A percentile compares a stretch with the other conserved stretches of the same genome.
Conservation (phyloP, 2,888 invertebrate genomes). For the Eucera pruinosa region DNA sequence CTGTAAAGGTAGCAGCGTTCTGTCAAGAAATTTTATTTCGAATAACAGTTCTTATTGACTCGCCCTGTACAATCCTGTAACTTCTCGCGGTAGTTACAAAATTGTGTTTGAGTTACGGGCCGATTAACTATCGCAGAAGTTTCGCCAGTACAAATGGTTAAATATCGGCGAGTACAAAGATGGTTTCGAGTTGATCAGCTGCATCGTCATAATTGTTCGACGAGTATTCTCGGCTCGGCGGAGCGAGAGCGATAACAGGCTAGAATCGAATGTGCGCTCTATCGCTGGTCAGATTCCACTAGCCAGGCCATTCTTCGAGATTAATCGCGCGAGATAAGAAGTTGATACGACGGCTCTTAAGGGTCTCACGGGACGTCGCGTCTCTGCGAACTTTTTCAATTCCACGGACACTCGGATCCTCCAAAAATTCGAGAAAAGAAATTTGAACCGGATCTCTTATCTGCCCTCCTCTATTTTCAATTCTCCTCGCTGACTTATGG, state of each 20-base stretch:
- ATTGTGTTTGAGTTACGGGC: no score
- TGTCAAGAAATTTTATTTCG: no score
- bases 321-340: slow-evolving; percentile 65
- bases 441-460: slow-evolving; percentile 40
- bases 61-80: no score
- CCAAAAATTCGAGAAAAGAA: slow-evolving; percentile 41
- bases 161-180: neutral
- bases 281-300: slow-evolving; percentile 6
- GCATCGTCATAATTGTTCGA: no score
- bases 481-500: neutral
- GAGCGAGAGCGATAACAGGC: slow-evolving; percentile 54
- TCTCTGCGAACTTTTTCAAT: slow-evolving; percentile 63
- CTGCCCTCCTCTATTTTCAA: slow-evolving; percentile 26
- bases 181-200: neutral
- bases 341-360: slow-evolving; percentile 59
- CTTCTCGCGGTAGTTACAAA: no score
- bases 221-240: neutral
- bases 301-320: slow-evolving; percentile 45
- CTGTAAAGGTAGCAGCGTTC: no score
- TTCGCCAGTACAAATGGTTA: no score
- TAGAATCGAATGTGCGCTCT: slow-evolving; percentile 36
- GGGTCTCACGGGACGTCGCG: slow-evolving; percentile 42
- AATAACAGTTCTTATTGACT: no score
- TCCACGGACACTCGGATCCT: slow-evolving; percentile 42
- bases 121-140: no score